phyloP scores from a whole-genome alignment of 2,888 invertebrate genomes.

The Ophion costatus region DNA sequence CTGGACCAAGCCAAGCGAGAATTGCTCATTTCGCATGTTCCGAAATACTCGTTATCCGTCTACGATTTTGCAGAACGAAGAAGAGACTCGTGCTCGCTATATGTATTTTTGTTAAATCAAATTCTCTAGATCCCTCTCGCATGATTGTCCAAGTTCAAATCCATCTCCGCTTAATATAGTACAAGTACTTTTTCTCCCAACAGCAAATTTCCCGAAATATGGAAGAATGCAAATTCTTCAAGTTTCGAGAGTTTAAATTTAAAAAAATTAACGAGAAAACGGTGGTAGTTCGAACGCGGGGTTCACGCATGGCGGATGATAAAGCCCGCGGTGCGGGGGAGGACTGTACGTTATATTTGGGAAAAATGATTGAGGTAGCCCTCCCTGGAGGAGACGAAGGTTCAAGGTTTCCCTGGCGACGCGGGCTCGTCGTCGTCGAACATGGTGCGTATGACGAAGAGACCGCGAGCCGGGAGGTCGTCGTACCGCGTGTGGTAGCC shows the following conservation, averaged over 20 bases:
- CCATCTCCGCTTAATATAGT: not conserved
- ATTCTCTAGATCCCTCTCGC: not conserved
- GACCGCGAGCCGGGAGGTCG: slow-evolving; percentile 68
- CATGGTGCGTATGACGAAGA: slow-evolving; percentile 23
- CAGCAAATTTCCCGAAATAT: not conserved
- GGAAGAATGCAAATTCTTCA: not conserved
- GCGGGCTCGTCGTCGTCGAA: slow-evolving; percentile 6
- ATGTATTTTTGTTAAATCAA: slow-evolving; percentile 22
- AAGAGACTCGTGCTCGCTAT: not conserved
- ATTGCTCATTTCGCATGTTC: slow-evolving; percentile 57
- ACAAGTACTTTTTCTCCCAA: no score
- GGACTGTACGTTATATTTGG: not conserved
- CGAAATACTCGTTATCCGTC: slow-evolving; percentile 60
- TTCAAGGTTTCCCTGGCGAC: slow-evolving; percentile 56
- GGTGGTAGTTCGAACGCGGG: not conserved
- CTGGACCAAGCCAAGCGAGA: slow-evolving; percentile 57
- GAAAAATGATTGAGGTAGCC: slow-evolving; percentile 23
- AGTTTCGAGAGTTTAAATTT: not conserved
- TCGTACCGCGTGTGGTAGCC: slow-evolving; percentile 67
- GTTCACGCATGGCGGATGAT: not conserved
- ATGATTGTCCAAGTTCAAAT: not conserved
- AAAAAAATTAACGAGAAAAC: no score
- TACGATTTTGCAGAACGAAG: slow-evolving; percentile 38
- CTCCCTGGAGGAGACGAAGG: slow-evolving; percentile 31
- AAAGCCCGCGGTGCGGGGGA: no score